A percentile compares a stretch with the other conserved stretches of the same genome.
phyloP scores from a whole-genome alignment of 2,113 vertebrate genomes.

The Hyperopisus bebe region DNA sequence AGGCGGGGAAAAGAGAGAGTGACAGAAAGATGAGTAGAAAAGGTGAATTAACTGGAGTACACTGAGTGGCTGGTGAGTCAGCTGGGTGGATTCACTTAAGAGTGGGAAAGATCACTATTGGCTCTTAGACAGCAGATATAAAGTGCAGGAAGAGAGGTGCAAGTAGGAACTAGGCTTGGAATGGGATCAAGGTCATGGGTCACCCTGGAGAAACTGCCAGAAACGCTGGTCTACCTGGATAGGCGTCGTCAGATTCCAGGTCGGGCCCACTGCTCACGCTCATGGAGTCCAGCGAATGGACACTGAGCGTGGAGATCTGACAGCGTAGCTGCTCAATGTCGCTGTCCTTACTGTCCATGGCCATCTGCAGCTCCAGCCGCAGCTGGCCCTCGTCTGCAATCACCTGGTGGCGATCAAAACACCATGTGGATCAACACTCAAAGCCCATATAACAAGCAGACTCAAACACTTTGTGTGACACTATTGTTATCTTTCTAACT shows the following conservation, averaged over 20 bases:
- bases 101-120: not conserved
- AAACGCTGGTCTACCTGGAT: constrained; percentile 69
- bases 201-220: not conserved
- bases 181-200: not conserved
- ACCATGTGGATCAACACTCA: not conserved
- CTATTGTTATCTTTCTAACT: not conserved
- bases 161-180: not conserved
- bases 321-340: constrained; percentile 94
- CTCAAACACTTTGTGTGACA: not conserved
- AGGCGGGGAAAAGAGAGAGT: constrained; percentile 33
- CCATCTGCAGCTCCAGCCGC: constrained; percentile 90
- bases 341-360: constrained; percentile 92
- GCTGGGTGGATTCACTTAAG: not conserved
- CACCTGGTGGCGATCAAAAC: constrained; percentile 53
- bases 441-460: not conserved
- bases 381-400: constrained; percentile 87
- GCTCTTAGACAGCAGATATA: not conserved
- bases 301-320: constrained; percentile 79
- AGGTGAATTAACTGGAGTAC: constrained; percentile 28
- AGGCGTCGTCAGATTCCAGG: constrained; percentile 74
- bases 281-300: constrained; percentile 80
- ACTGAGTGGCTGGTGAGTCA: not conserved
- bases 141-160: not conserved
- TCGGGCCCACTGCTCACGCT: constrained; percentile 87
- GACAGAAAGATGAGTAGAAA: constrained; percentile 42